Base-by-base conservation (phyloP, 1,140 invertebrate genomes). In the Drosophila seguyi region DNA sequence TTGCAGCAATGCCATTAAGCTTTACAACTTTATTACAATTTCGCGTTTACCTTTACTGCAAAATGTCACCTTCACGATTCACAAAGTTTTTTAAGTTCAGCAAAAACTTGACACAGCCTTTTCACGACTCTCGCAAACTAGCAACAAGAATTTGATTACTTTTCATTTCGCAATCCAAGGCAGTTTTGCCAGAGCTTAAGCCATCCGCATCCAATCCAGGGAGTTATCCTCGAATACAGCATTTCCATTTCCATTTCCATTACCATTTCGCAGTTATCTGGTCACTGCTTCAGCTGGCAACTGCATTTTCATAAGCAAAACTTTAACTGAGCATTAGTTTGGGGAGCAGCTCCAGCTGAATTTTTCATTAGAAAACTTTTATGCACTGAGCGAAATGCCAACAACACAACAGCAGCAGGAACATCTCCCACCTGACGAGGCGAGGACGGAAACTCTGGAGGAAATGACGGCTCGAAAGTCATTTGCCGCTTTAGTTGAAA, bases 361-460 rank as follows among this genome's bases (percentile, higher is more conserved):
- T 87, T 87, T 88, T 88, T 88, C 72, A 87, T 87, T 77, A 62
- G 50, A 77, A 83, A 87, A 87, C 39, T 84, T 87, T 79, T 41
- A 20, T 69, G 27, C 66, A 60, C 52, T 45, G 31, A 27, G 53
- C 45, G 50, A 65, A 47, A 56, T 44, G n/a, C 18, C 1, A 11
- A 18, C 11, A 47, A 29, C 22, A 47, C 45, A 25, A 48, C 16
- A 36, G 7, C 18, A 22, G 6, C 44, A 47, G 42, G 31, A n/a
- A 73, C 59, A 44, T 18, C 39, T 41, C 4, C 8, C 18, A 77
- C 61, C 45, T 68, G 65, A 48, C 38, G 29, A 39, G 38, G 50
- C 18, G n/a, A 27, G n/a, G 25, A 31, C 22, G 75, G n/a, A 18
- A 45, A 66, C 59, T 60, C 55, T 60, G 62, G 75, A 52, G 82